These are phyloP conservation scores for Epinotia nisella DNA, from an alignment of 2,888 invertebrate genomes.

Conservation along the genomic window DNA sequence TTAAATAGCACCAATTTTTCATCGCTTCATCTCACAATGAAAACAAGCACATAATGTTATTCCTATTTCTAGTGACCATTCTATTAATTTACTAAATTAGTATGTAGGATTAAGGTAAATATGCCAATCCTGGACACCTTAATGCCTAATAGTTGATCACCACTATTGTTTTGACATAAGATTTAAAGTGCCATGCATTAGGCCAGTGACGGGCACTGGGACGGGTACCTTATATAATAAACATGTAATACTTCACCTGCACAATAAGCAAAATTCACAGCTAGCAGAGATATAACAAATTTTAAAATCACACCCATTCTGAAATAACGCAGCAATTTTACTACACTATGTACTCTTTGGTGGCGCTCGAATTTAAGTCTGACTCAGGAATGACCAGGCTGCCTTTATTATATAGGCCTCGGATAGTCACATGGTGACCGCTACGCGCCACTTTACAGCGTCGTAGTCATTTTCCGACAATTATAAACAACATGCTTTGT, in stretches of 20 bases:
- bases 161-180: no score
- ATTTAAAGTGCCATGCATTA: no score
- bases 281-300: constrained; percentile 9
- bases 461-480: constrained; percentile 23
- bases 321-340: background rate
- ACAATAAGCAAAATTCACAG: constrained; percentile 24
- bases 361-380: constrained; percentile 16
- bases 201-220: no score
- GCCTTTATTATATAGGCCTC: constrained; percentile 30
- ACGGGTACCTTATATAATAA: no score
- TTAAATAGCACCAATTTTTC: no score
- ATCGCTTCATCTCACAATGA: no score
- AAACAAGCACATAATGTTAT: no score
- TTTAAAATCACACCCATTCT: constrained; percentile 33
- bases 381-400: constrained; percentile 5
- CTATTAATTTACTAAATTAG: no score
- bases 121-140: no score
- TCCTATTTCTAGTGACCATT: no score
- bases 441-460: constrained; percentile 8
- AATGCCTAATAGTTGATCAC: no score
- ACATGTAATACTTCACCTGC: constrained; percentile 32
- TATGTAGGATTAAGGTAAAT: no score
- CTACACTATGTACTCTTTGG: constrained; percentile 26
- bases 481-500: constrained; percentile 25
- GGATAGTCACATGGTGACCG: constrained; percentile 19